Evolutionary conservation across 2,797 vertebrate species (phyloP), one percentile per base, ranked within the genome.

Genomic region (Arnoldichthys spilopterus): DNA sequence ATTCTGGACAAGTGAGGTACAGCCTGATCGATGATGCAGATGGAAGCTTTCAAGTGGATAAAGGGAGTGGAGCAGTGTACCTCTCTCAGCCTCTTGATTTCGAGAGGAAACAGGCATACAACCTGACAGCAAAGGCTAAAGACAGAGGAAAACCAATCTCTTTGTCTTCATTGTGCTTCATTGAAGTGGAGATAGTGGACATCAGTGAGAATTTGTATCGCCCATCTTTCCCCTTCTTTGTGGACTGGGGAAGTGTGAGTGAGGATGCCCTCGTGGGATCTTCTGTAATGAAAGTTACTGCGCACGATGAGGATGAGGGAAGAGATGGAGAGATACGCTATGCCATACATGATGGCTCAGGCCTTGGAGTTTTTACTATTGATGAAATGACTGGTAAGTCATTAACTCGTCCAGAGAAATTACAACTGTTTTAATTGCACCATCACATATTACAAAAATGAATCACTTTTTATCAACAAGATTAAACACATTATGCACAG

Each of bases 181-280:
- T 96, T 81, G 92, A 94, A 83, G 91, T 96, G 64, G 94, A 95
- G 84, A 82, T 96, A 0, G 76, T 96, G 54, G 95, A 96, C 53
- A 94, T 96, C 76, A 95, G 96, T 80, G 95, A 96, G 89, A 96
- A 96, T 87, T 83, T 95, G 73, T 86, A 94, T 47, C 22, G 90
- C 0, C 95, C 95, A 0, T 85, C 67, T 69, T 96, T 96, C 85
- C 84, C 93, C 69, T 34, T 89, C 72, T 96, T 96, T 78, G 93
- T 91, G 85, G 92, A 93, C 62, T 94, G 92, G 88, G 94, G 91
- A 15, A 81, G 88, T 15, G 87, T 96, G 88, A 94, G 91, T 64
- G 95, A 96, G 89, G 94, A 96, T 56, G 90, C 89, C 24, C 89
- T 92, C 1, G 2, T 93, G 80, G 94, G 95, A 13, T 92, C 92